Evolutionary conservation across 1,140 invertebrate genomes (phyloP).

Genomic region (Diachasmimorpha longicaudata): DNA sequence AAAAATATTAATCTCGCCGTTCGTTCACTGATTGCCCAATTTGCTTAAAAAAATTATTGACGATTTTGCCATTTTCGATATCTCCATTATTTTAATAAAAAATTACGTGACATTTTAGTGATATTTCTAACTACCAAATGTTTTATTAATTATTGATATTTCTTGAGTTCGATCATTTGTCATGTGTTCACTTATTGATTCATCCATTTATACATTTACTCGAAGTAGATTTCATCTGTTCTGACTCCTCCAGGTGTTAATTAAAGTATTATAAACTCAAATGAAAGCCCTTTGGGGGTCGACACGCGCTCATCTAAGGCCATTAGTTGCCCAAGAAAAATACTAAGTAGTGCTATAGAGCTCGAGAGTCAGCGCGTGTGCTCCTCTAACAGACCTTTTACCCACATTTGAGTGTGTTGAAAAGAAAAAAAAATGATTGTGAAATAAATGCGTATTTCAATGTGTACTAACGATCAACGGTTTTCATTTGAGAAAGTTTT

Average conservation of each 20-base stretch:
- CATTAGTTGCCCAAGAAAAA: background rate
- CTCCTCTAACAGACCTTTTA: background rate
- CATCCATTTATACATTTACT: too few species aligned
- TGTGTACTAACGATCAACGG: conserved; percentile 8
- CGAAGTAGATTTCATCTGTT: background rate
- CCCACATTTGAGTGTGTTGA: background rate
- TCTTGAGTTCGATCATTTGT: too few species aligned
- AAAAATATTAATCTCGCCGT: too few species aligned
- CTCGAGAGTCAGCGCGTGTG: conserved; percentile 4
- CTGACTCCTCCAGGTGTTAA: background rate
- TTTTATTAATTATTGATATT: background rate
- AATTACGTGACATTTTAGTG: too few species aligned
- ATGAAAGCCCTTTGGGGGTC: background rate
- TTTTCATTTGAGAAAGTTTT: background rate
- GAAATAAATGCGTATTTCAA: background rate
- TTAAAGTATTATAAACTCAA: background rate
- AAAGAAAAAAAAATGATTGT: background rate
- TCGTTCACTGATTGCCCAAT: too few species aligned
- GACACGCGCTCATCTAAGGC: background rate
- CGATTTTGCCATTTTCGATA: too few species aligned
- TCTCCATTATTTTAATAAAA: too few species aligned
- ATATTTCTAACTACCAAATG: too few species aligned
- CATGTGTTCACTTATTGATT: too few species aligned
- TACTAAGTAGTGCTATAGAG: background rate
- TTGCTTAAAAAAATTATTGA: too few species aligned